Base-by-base conservation (phyloP, 1,140 invertebrate species). In the Radopholus similis region DNA sequence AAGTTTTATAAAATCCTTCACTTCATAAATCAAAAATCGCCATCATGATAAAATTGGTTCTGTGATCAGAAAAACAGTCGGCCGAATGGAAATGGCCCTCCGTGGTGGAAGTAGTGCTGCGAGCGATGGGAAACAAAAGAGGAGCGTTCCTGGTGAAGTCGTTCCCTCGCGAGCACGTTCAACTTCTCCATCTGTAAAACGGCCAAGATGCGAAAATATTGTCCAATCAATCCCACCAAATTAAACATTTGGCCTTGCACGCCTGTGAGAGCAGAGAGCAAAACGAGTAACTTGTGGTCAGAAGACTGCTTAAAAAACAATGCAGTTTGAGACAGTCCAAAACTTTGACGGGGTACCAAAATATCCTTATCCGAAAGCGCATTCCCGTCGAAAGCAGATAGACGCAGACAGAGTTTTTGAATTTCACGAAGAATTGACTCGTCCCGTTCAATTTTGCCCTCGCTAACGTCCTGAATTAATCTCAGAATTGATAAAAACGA, bases 41-140 rank as follows among this genome's bases (percentile, higher is more conserved):
- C n/a, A n/a, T 88, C 94, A 97, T 60, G 94, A 93, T 68, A 87
- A 93, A 83, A 97, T 97, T 90, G 95, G 95, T 21, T 92, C 92
- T 1, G 93, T 96, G n/a, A 83, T 97, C 97, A 85, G 95, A 97
- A 86, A 88, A 91, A 82, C 53, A 96, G 95, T 86, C 91, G 91
- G 78, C 96, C 97, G 85, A 93, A 97, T 84, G 90, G 92, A 84
- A 91, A 93, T 78, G 97, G 97, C 85, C 91, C 92, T 11, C 93
- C n/a, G n/a, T n/a, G 35, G 4, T 42, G 28, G 23, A 58, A 44
- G 15, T 13, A 28, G 53, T 54, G 26, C 26, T 40, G n/a, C 8
- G 15, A 38, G n/a, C 47, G 47, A 23, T 51, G 47, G 3, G 23
- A 28, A 4, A 51, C 30, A 15, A 51, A 51, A 21, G 47, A 51